Percentiles rank a stretch among this genome's conserved stretches.
Evolutionary conservation across 2,113 vertebrate genomes (phyloP).

Genomic region (Toxostoma redivivum): DNA sequence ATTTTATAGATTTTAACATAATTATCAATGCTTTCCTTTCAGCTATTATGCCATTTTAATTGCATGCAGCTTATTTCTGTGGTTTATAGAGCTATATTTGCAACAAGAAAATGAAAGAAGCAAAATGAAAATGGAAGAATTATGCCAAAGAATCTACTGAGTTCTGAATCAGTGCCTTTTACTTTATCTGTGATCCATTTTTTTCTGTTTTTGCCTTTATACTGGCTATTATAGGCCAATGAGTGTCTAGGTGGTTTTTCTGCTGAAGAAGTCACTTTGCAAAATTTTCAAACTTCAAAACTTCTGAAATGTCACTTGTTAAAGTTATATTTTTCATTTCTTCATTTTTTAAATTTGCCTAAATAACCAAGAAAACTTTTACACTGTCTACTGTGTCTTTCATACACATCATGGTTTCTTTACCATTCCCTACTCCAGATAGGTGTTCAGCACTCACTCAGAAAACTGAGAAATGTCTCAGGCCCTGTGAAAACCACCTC

Average conservation of each 20-base stretch:
- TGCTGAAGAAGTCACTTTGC: slow-evolving; percentile 24
- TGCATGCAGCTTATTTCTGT: slow-evolving; percentile 69
- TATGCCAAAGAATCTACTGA: slow-evolving; percentile 74
- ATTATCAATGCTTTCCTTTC: slow-evolving; percentile 76
- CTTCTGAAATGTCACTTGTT: background rate
- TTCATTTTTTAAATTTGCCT: background rate
- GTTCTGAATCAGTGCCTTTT: slow-evolving; percentile 65
- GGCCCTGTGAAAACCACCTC: accelerated
- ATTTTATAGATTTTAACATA: slow-evolving; percentile 74
- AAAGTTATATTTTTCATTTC: background rate
- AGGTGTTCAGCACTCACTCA: background rate
- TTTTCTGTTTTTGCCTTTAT: slow-evolving; percentile 50
- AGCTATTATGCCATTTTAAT: slow-evolving; percentile 76
- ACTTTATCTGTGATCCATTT: slow-evolving; percentile 66
- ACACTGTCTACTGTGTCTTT: background rate
- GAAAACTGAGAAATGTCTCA: background rate
- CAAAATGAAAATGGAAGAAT: slow-evolving; percentile 77
- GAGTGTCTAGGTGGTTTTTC: background rate
- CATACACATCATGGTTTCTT: background rate
- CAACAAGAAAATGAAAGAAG: slow-evolving; percentile 66
- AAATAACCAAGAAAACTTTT: background rate
- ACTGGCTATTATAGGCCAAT: background rate
- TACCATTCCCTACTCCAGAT: accelerated
- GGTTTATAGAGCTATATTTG: slow-evolving; percentile 71
- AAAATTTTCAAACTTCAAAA: background rate